Evolutionary conservation across 2,797 vertebrate genomes (phyloP), one percentile per base, ranked within the genome.

Genomic region (Anas flavirostris): DNA sequence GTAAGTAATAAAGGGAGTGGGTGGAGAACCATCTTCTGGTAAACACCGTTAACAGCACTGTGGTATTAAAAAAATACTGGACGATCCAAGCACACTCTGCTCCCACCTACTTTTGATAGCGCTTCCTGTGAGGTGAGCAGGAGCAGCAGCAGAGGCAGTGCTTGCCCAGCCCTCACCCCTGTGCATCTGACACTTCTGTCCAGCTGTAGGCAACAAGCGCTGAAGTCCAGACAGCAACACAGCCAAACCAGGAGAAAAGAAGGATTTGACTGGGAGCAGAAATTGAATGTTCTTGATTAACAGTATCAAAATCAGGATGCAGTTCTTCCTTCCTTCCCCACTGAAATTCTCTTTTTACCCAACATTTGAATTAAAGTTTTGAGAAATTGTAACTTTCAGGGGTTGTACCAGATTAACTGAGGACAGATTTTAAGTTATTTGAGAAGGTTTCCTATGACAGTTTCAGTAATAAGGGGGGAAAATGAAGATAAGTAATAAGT

Each of bases 1-100:
- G 88, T 46, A 95, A 59, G 29, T 87, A 89, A 92, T 83, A 78
- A 83, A 91, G 15, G 10, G 13, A 80, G n/a, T 68, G 69, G 83
- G 91, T 87, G 88, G 93, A 92, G 82, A 89, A 55, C 31, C 33
- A 53, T 75, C 19, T 69, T 91, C 50, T 74, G 13, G 33, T 83
- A 82, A 94, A 85, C 75, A 87, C 9, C 53, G 53, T 18, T 50
- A 72, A 15, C 31, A 63, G 43, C 2, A 10, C 58, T 82, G 39
- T 37, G 41, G 35, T 46, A 56, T 60, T 58, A 37, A 80, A 84
- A 18, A 25, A 5, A 48, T 43, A 48, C 0, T 23, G 6, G 56
- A 68, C 46, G 56, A 67, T 19, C 4, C 72, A 77, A 69, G 84
- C 2, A 22, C 0, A 0, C 33, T 63, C 35, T 70, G 46, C 55